A percentile compares a stretch with the other conserved stretches of the same genome.
Conservation (phyloP, 2,888 invertebrate species). For the Pristionchus fissidentatus region DNA sequence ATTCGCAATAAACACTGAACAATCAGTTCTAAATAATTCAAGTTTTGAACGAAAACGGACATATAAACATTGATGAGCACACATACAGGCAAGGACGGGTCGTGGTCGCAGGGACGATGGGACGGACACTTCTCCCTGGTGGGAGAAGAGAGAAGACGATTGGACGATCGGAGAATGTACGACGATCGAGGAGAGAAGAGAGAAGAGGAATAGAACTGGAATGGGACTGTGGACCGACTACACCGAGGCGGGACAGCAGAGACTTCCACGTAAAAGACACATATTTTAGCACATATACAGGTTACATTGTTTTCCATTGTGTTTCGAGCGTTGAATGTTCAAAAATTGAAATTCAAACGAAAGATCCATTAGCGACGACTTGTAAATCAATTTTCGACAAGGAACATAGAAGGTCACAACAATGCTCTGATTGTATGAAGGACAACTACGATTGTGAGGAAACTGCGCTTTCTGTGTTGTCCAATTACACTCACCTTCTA, state of each 20-base stretch:
- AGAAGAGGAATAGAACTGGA: neutral
- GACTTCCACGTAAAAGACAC: neutral
- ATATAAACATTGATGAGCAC: constrained; percentile 47
- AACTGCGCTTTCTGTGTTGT: neutral
- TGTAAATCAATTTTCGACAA: neutral
- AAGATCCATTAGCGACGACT: too few relatives aligned
- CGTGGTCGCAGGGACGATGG: neutral
- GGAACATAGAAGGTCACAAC: neutral
- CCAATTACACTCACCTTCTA: constrained; percentile 69
- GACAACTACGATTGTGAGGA: too few relatives aligned
- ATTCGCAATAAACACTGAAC: too few relatives aligned
- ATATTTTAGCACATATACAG: neutral
- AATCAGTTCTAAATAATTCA: too few relatives aligned
- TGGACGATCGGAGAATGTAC: neutral
- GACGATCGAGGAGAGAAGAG: neutral
- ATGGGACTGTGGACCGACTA: neutral
- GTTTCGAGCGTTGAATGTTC: too few relatives aligned
- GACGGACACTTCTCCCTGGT: neutral
- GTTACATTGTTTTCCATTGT: neutral
- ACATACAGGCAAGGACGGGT: constrained; percentile 50
- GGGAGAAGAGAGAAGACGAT: constrained; percentile 30
- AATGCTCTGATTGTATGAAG: too few relatives aligned
- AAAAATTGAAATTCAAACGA: too few relatives aligned
- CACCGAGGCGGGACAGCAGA: neutral
- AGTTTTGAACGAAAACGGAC: neutral